phyloP scores from a whole-genome alignment of 2,113 vertebrate genomes.

The Callocephalon fimbriatum region DNA sequence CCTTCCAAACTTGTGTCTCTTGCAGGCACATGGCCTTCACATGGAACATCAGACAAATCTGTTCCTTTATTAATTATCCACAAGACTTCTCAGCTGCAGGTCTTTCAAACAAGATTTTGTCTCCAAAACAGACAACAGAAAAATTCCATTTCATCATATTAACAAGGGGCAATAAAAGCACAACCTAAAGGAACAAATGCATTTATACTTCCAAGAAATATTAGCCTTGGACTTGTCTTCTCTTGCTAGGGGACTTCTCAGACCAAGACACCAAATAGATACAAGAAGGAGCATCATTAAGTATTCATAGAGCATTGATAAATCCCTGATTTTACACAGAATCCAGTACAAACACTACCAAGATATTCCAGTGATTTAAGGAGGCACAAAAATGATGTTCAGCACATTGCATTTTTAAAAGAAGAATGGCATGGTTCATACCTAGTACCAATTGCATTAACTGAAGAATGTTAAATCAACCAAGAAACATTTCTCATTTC shows the following conservation, averaged over 20 bases:
- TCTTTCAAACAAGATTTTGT: background rate
- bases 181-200: background rate
- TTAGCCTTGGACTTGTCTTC: background rate
- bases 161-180: background rate
- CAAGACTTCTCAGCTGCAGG: background rate
- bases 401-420: background rate
- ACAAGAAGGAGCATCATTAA: background rate
- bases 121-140: background rate
- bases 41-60: background rate
- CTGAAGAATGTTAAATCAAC: background rate
- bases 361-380: background rate
- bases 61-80: background rate
- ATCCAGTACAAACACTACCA: background rate
- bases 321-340: background rate
- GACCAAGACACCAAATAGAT: background rate
- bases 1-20: background rate
- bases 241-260: background rate
- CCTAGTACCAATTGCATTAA: background rate
- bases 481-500: background rate
- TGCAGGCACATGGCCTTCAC: rapidly evolving
- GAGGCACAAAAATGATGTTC: background rate
- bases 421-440: background rate
- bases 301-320: background rate
- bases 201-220: background rate
- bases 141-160: background rate